Evolutionary conservation across 2,888 invertebrate species (phyloP).

Genomic region (Romanomermis culicivorax): DNA sequence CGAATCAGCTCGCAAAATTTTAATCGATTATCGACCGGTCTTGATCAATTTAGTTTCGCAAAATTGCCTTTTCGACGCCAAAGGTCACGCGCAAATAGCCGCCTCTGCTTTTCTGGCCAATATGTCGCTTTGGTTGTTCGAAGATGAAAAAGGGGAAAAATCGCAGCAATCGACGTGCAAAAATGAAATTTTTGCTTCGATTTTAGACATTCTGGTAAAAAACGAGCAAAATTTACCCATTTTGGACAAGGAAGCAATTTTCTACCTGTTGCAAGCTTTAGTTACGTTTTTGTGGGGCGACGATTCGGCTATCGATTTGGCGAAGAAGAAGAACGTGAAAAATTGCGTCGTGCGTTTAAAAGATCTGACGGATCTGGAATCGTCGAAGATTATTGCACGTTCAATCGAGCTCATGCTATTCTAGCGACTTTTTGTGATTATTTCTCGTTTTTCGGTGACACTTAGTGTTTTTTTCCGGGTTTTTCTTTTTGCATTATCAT

Average conservation of each 20-base stretch:
- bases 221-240: not conserved
- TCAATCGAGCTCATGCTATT: conserved; percentile 8
- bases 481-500: too few relatives aligned
- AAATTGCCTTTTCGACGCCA: not conserved
- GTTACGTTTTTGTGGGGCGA: conserved; percentile 43
- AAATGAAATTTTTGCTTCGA: not conserved
- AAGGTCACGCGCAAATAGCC: conserved; percentile 16
- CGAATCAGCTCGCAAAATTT: not conserved
- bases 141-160: not conserved
- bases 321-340: not conserved
- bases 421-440: too few relatives aligned
- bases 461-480: too few relatives aligned
- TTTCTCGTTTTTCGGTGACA: too few relatives aligned
- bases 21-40: not conserved
- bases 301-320: conserved; percentile 22
- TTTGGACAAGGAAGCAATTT: conserved; percentile 44
- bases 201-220: not conserved
- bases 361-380: conserved; percentile 3
- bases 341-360: not conserved
- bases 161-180: not conserved
- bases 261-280: conserved; percentile 50
- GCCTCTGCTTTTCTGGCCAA: conserved; percentile 8
- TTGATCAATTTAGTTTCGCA: not conserved
- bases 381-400: conserved; percentile 2
- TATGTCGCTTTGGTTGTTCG: not conserved